Conservation (phyloP, 1,140 invertebrate genomes). For the Nylanderia fulva region DNA sequence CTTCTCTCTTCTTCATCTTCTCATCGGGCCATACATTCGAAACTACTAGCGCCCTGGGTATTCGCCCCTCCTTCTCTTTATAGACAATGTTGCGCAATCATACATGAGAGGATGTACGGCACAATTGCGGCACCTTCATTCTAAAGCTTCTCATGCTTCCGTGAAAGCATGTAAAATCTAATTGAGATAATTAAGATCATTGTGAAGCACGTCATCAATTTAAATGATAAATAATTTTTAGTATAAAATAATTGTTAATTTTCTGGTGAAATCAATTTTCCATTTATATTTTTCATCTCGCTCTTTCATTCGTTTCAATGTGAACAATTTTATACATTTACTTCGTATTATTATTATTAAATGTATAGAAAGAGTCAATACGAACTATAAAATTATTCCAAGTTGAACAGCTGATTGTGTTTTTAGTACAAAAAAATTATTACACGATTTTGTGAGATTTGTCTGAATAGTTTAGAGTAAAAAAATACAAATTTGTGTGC, state of each 20-base stretch:
- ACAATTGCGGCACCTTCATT: not conserved
- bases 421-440: not conserved
- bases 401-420: not conserved
- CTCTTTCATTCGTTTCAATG: not conserved
- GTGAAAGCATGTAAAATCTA: not conserved
- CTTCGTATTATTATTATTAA: not conserved
- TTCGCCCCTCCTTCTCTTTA: constrained; percentile 56
- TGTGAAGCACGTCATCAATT: not conserved
- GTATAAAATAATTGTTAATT: too few relatives aligned
- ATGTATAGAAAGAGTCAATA: not conserved
- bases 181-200: not conserved
- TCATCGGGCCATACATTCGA: constrained; percentile 32
- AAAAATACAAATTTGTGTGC: not conserved
- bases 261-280: too few relatives aligned
- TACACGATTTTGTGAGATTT: not conserved
- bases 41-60: constrained; percentile 57
- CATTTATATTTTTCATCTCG: not conserved
- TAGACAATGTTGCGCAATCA: constrained; percentile 42
- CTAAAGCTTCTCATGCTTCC: not conserved
- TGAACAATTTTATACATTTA: constrained; percentile 10
- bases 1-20: constrained; percentile 25
- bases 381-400: not conserved
- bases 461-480: not conserved
- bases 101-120: constrained; percentile 57
- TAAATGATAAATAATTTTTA: not conserved